Percentiles rank a stretch among this genome's conserved stretches.
These are phyloP conservation scores for Zaprionus tsacasi DNA, from an alignment of 1,140 invertebrate genomes.

Conservation along the genomic window DNA sequence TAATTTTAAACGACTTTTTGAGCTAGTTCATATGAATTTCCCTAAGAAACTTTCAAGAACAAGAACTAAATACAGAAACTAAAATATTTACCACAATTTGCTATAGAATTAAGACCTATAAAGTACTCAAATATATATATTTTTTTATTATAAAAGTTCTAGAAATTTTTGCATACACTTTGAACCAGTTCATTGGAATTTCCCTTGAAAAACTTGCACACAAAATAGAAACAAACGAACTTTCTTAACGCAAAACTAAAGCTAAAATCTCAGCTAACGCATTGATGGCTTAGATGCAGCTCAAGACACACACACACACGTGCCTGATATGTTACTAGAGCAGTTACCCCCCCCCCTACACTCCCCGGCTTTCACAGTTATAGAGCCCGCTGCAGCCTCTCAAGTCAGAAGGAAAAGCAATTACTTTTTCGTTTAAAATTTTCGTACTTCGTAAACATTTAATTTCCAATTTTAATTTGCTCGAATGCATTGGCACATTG, in stretches of 20 bases:
- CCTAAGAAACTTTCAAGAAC: not conserved
- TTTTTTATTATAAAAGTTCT: too few relatives aligned
- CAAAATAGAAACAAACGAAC: not conserved
- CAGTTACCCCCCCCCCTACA: not conserved
- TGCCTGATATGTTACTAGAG: not conserved
- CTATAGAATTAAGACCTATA: too few relatives aligned
- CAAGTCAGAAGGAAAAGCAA: conserved; percentile 68
- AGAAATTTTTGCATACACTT: not conserved
- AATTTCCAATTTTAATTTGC: conserved; percentile 81
- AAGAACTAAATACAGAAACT: too few relatives aligned
- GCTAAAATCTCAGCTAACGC: not conserved
- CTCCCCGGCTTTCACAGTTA: not conserved
- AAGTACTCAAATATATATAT: too few relatives aligned
- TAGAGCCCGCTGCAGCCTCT: conserved; percentile 28
- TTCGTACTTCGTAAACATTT: conserved; percentile 80
- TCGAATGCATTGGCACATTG: conserved; percentile 71
- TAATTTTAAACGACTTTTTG: too few relatives aligned
- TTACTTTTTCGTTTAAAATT: conserved; percentile 77
- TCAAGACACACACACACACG: not conserved
- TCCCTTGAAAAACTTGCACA: not conserved
- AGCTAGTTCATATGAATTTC: too few relatives aligned
- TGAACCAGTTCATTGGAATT: not conserved
- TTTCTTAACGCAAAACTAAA: not conserved
- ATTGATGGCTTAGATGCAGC: conserved; percentile 3
- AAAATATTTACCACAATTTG: too few relatives aligned